Conservation (phyloP, 1,140 invertebrate species). For the Portunus trituberculatus region DNA sequence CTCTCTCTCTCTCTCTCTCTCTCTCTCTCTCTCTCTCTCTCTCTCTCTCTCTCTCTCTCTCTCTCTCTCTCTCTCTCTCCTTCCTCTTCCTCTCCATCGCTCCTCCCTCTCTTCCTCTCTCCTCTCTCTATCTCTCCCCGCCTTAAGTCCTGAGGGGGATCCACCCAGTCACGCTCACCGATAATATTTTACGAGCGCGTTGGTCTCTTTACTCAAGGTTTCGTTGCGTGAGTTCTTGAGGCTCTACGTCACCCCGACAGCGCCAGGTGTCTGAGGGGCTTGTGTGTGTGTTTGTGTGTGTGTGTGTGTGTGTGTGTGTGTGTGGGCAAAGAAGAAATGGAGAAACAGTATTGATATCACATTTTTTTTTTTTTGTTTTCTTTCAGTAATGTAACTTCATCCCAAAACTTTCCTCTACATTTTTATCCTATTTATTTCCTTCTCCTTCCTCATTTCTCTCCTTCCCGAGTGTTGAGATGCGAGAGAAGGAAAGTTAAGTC, state of each 20-base stretch:
- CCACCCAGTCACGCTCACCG: background rate
- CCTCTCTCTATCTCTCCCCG: background rate
- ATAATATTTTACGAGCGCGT: slow-evolving; percentile 32
- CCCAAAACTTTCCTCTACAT: background rate
- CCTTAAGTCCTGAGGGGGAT: background rate
- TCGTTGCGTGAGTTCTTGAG: slow-evolving; percentile 30
- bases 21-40: background rate
- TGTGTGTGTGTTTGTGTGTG: background rate
- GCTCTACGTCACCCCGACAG: background rate
- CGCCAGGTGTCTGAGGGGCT: too few relatives aligned
- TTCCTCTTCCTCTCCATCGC: background rate
- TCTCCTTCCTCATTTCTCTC: too few relatives aligned
- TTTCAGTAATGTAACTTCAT: background rate
- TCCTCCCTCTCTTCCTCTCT: background rate
- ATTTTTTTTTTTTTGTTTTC: too few relatives aligned
- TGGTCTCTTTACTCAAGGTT: background rate
- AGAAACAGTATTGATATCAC: too few relatives aligned
- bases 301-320: too few relatives aligned
- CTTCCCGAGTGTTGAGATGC: too few relatives aligned
- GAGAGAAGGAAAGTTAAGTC: too few relatives aligned
- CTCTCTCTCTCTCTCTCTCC: background rate
- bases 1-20: background rate
- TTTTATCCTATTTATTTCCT: too few relatives aligned
- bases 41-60: background rate
- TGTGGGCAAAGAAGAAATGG: too few relatives aligned